Base-by-base conservation (phyloP, 2,888 invertebrate species). In the Andrena haemorrhoa region DNA sequence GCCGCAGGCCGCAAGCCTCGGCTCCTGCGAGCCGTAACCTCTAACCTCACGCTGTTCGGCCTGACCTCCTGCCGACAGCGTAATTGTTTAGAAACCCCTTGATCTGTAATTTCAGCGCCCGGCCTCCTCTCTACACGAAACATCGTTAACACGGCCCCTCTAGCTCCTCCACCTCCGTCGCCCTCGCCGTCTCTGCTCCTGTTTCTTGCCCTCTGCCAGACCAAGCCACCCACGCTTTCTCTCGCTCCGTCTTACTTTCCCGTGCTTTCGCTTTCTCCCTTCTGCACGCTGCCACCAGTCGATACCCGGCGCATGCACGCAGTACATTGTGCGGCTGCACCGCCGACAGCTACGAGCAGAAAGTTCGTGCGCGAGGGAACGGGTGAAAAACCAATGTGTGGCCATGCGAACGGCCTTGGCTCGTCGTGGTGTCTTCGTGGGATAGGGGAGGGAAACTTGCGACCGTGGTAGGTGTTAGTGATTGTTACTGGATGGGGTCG, bases 1-100 rank as follows among this genome's bases (percentile, higher is more conserved):
- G 89, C 91, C 91, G 86, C 91, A 91, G 90, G 91, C 91, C 90
- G 86, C 90, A 89, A 88, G 84, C 89, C 83, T 87, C 82, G 77
- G 80, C 87, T 85, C 82, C 85, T 85, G 84, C 89, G 83, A 88
- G 77, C 87, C 77, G 86, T 88, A 89, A 86, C 86, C 88, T 87
- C 88, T 86, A 86, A 89, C 88, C 86, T 88, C 88, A 87, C 80
- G 87, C 86, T 89, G 83, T 84, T 87, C 89, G 82, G 79, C 78
- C 79, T 81, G 78, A 80, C 85, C 85, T 84, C 85, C 87, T 79
- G 85, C 77, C 87, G 89, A 88, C 86, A 88, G 86, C 86, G 88
- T 89, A 90, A 90, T 91, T 88, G 89, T 89, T 87, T 85, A 86
- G 86, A 87, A 88, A 88, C 85, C 89, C 83, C 90, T 89, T 88